Conservation (phyloP, 2,113 vertebrate genomes). For the Gallinago jamesoni region DNA sequence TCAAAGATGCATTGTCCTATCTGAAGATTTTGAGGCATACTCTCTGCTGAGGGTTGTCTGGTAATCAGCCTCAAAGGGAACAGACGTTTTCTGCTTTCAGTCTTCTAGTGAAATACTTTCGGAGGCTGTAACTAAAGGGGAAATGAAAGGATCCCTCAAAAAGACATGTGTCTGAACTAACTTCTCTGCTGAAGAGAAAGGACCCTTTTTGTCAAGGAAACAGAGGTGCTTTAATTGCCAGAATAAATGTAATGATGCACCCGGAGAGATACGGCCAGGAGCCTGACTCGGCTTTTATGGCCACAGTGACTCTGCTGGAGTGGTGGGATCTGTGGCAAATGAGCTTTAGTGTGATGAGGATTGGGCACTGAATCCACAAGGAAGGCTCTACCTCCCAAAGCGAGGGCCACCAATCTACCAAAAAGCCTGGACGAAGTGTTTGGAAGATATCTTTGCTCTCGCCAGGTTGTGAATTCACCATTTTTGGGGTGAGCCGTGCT, state of each 20-base stretch:
- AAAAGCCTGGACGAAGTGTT: not conserved
- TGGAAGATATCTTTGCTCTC: not conserved
- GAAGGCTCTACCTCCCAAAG: not conserved
- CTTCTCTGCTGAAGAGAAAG: not conserved
- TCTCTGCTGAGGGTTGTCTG: not conserved
- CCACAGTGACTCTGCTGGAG: not conserved
- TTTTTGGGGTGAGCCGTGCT: not conserved
- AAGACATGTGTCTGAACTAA: not conserved
- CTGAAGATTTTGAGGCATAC: not conserved
- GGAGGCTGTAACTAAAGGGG: not conserved
- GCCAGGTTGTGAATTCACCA: not conserved
- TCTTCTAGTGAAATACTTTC: not conserved
- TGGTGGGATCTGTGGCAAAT: not conserved
- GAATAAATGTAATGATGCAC: not conserved
- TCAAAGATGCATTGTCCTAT: not conserved
- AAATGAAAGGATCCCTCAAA: not conserved
- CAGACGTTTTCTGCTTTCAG: not conserved
- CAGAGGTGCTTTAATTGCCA: conserved; percentile 42
- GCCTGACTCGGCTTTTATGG: not conserved
- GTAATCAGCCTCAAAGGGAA: not conserved
- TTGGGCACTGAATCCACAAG: not conserved
- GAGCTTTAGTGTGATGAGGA: not conserved
- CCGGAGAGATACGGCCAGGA: not conserved
- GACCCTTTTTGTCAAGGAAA: not conserved
- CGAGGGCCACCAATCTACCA: not conserved